Base-by-base conservation (phyloP, 2,888 invertebrate species). In the Carcina quercana region DNA sequence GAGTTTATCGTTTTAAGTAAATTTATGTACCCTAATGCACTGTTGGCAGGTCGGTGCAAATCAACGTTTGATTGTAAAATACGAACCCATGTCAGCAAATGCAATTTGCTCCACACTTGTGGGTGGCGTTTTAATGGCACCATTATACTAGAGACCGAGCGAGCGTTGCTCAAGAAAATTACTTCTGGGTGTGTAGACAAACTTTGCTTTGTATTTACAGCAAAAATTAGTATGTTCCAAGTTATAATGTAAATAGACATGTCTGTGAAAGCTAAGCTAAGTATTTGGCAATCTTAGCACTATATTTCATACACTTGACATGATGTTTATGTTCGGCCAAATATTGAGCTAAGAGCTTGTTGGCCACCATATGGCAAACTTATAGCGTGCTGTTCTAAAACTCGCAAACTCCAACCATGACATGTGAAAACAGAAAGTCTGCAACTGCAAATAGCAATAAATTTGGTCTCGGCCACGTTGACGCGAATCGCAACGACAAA, bases 41-140 rank as follows among this genome's bases (percentile, higher is more conserved):
- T 61, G 68, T 63, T 70, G 68, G 70, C 72, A 71, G 71, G 67
- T 59, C 53, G 53, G 58, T 58, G 64, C 73, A 74, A 79, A 78
- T 79, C 75, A 79, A 75, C 73, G 69, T 79, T 75, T 74, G 78
- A 76, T 79, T 76, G 76, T 78, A 68, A 69, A 68, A 72, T 74
- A 71, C 70, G 65, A 57, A 65, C 64, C 67, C 64, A 68, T 70
- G 72, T 70, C 68, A 64, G 71, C 66, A 64, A 70, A 72, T 71
- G 75, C 75, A 78, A 78, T 76, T 79, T 76, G 74, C 68, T 68
- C 59, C 57, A 65, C 66, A 68, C 69, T 71, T 67, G 80, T 80
- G 79, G 82, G 80, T 74, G 75, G 73, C 62, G 69, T 74, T 78
- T 78, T 78, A 79, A 79, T 79, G 67, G 69, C 57, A 59, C 70